A percentile compares a stretch with the other conserved stretches of the same genome.
phyloP scores from a whole-genome alignment of 2,797 vertebrate genomes.

The Eulemur albifrons region DNA sequence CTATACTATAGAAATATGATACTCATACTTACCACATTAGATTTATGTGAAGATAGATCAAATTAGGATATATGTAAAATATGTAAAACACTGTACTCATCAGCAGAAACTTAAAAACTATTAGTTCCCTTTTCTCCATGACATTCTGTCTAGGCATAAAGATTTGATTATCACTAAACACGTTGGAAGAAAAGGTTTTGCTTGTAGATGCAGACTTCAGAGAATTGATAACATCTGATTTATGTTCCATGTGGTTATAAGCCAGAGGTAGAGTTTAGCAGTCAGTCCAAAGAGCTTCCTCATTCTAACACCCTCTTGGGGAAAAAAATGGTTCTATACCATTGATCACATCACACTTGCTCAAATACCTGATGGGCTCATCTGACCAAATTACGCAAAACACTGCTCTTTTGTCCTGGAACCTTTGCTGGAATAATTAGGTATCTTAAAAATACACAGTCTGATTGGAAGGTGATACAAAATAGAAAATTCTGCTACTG shows the following conservation, averaged over 20 bases:
- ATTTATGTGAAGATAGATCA: not conserved
- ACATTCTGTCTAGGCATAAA: not conserved
- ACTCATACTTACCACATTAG: not conserved
- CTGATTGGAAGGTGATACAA: not conserved
- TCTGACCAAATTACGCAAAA: not conserved
- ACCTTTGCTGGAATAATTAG: slow-evolving; percentile 13
- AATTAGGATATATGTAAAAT: not conserved
- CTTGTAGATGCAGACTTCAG: not conserved
- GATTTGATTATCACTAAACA: not conserved
- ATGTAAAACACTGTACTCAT: not conserved
- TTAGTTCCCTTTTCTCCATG: not conserved
- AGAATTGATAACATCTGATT: not conserved
- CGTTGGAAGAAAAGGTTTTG: not conserved
- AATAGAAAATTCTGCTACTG: not conserved
- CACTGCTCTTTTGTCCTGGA: not conserved
- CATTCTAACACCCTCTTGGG: not conserved
- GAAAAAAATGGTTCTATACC: not conserved
- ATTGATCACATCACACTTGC: not conserved
- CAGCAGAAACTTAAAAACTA: not conserved
- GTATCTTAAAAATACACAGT: not conserved
- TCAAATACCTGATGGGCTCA: not conserved
- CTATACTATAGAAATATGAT: not conserved
- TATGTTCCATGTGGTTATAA: not conserved
- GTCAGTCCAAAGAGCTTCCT: not conserved
- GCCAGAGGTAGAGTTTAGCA: not conserved